Base-by-base conservation (phyloP, 2,113 vertebrate genomes). In the Pterophyllum scalare region DNA sequence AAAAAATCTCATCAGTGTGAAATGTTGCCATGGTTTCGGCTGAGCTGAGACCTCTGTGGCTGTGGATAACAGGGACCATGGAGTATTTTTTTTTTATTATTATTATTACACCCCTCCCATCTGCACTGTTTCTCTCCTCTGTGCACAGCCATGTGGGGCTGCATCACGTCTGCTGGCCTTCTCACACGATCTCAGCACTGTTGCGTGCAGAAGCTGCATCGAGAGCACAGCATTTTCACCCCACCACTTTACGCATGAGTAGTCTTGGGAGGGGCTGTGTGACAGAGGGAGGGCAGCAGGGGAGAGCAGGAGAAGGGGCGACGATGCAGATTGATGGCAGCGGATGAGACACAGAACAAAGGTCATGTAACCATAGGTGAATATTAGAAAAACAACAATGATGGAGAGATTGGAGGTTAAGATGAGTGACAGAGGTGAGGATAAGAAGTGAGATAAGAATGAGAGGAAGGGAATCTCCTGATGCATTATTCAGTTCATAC, bases 181-280 rank as follows among this genome's bases (percentile, higher is more conserved):
- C 92, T 91, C 93, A 89, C 91, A 92, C 90, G 35, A 90, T 86
- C 88, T 58, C 82, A n/a, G 88, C 84, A 85, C 88, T 70, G 83
- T 95, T 87, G 94, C 95, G 94, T 95, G 95, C 93, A 87, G 92
- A 94, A 89, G 89, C 92, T 87, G 78, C 58, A 3, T 84, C n/a
- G 88, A 91, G 85, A 92, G 91, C 85, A 88, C 4, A 84, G 91
- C 91, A 86, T 92, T 93, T 94, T 91, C 91, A 89, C 89, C 88
- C 85, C 81, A 26, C 78, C 84, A 67, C 82, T 90, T 94, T 91
- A 91, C 92, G 92, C 95, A 92, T 94, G 94, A 95, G 92, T 94
- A 92, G 80, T 78, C 88, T 65, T 81, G 84, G 90, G 93, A 89
- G 89, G 89, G 89, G 89, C 85, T 65, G 87, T 84, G 89, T 70